phyloP scores from a whole-genome alignment of 2,113 vertebrate species.

The Pteruthius melanotis region DNA sequence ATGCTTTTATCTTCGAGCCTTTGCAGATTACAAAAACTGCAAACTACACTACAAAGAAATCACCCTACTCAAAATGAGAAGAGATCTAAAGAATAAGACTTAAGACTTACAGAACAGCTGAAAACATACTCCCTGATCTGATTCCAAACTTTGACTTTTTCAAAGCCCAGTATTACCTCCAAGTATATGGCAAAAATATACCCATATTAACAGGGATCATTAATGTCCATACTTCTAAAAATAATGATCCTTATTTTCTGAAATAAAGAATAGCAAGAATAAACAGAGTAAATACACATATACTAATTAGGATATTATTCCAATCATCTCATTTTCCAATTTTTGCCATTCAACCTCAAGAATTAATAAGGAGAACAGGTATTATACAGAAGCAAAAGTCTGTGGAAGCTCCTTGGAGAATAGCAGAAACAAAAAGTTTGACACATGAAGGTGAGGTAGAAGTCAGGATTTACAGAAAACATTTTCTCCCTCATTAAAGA shows the following conservation, averaged over 20 bases:
- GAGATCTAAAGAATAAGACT: neutral
- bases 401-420: neutral
- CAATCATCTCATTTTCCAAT: neutral
- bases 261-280: neutral
- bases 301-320: neutral
- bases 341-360: neutral
- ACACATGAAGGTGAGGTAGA: neutral
- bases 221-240: neutral
- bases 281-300: neutral
- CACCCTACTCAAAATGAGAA: neutral
- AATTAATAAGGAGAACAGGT: neutral
- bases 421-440: neutral
- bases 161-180: neutral
- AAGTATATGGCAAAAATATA: neutral
- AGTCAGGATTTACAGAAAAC: neutral
- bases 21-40: neutral
- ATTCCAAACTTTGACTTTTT: neutral
- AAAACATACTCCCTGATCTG: neutral
- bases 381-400: neutral
- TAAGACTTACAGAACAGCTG: neutral
- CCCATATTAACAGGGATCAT: neutral
- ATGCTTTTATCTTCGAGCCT: neutral
- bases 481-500: conserved; percentile 9
- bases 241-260: neutral
- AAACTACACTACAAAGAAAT: neutral